These are phyloP conservation scores for Parus major DNA, from an alignment of 2,113 vertebrate species.

Conservation along the genomic window DNA sequence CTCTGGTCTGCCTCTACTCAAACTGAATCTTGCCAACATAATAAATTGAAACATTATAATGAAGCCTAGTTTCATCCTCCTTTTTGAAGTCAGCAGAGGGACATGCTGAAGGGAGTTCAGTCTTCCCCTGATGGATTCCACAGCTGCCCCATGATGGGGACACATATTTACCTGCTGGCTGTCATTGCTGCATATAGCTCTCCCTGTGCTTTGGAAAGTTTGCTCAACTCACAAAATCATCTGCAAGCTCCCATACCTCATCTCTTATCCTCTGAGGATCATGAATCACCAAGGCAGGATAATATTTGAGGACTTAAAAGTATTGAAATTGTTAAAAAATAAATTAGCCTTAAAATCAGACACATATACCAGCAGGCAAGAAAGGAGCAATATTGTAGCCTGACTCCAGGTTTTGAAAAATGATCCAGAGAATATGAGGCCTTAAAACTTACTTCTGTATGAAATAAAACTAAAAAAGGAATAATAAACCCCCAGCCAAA, in stretches of 20 bases:
- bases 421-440: neutral
- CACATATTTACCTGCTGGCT: neutral
- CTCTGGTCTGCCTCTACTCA: neutral
- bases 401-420: neutral
- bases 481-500: neutral
- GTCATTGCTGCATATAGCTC: neutral
- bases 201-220: neutral
- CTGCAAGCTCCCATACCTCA: neutral
- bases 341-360: slow-evolving; percentile 18
- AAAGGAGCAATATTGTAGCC: neutral
- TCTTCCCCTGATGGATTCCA: neutral
- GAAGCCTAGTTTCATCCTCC: neutral
- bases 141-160: neutral
- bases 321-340: slow-evolving; percentile 34
- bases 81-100: neutral
- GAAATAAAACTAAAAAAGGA: slow-evolving; percentile 13
- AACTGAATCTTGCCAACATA: neutral
- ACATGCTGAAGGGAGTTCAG: neutral
- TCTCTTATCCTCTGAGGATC: neutral
- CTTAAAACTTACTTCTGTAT: neutral
- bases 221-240: neutral
- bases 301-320: slow-evolving; percentile 17
- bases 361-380: neutral
- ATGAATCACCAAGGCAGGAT: slow-evolving; percentile 5
- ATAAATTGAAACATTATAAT: neutral